phyloP scores from a whole-genome alignment of 2,888 invertebrate genomes.

The Phoronis australis region DNA sequence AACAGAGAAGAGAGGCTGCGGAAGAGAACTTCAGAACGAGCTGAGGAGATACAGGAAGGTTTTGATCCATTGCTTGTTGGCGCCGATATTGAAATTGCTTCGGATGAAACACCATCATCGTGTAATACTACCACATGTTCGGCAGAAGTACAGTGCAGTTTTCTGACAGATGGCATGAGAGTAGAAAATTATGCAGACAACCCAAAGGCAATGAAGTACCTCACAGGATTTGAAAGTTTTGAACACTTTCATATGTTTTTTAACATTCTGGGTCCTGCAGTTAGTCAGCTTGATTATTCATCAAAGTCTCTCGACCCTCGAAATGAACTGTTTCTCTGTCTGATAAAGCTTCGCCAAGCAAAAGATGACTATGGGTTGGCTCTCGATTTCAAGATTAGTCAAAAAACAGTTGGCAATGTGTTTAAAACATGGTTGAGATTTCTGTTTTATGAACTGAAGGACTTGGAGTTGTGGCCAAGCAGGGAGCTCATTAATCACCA shows the following conservation, averaged over 20 bases:
- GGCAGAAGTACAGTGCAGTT: too few relatives aligned
- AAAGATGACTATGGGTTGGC: too few relatives aligned
- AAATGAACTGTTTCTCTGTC: conserved; percentile 15
- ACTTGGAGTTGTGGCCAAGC: conserved; percentile 18
- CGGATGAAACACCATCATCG: conserved; percentile 7
- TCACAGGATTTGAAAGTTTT: conserved; percentile 5
- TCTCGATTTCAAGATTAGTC: conserved; percentile 8
- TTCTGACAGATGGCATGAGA: too few relatives aligned
- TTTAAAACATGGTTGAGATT: conserved; percentile 17
- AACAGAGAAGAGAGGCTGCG: too few relatives aligned
- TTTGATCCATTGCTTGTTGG: background rate
- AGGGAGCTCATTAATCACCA: conserved; percentile 7
- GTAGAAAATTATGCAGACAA: too few relatives aligned
- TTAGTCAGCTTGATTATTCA: too few relatives aligned
- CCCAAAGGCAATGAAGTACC: too few relatives aligned
- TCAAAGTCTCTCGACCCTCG: too few relatives aligned
- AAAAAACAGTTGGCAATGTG: conserved; percentile 9
- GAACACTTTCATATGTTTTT: conserved; percentile 7
- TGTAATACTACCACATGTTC: too few relatives aligned
- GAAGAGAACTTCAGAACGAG: too few relatives aligned
- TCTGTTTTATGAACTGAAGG: too few relatives aligned
- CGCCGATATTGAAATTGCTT: conserved; percentile 1
- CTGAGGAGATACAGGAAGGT: too few relatives aligned
- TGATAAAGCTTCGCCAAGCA: conserved; percentile 17
- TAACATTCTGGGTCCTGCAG: conserved; percentile 4